Base-by-base conservation (phyloP, 2,888 invertebrate genomes). In the Torymus texanus region DNA sequence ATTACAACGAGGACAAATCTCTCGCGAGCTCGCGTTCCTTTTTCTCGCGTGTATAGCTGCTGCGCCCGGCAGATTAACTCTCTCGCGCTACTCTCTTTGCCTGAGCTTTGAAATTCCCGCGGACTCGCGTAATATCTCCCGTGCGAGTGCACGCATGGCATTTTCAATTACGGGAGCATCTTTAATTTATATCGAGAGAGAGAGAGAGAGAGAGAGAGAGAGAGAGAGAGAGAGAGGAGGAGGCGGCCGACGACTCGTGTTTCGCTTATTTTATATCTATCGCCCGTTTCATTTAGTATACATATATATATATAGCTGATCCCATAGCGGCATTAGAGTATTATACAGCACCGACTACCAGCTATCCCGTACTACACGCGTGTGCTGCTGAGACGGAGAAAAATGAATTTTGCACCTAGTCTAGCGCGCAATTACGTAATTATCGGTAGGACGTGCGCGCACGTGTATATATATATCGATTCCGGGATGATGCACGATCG, bases 81-180 rank as follows among this genome's bases (percentile, higher is more conserved):
- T 55, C 67, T 55, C 16, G 18, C 21, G 5, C 13, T 53, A 41
- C 13, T 18, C 53, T 50, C 11, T 62, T 21, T 55, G 10, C 41
- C 51, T 11, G 21, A 24, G 51, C n/a, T 21, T 29, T 51, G 21
- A 13, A 24, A 21, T 16, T 10, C 13, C 41, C 12, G 58, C 29
- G 41, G 41, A 41, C 41, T 41, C 41, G 70, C 51, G 41, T 51
- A 41, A 24, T 29, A 51, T 53, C 70, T 24, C 24, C 24, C 18
- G 41, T 8, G 41, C 1, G 41, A 41, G 41, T 21, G 58, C 21
- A 21, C 41, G 29, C 18, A 29, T 58, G 68, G 68, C 58, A 41
- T 68, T 68, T 68, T 68, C 68, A 68, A 68, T 68, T 68, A 68
- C 56, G 56, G 13, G 68, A 68, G 68, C 68, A 58, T 68, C 68